phyloP scores from a whole-genome alignment of 2,797 vertebrate species.

The Lacerta bilineata region DNA sequence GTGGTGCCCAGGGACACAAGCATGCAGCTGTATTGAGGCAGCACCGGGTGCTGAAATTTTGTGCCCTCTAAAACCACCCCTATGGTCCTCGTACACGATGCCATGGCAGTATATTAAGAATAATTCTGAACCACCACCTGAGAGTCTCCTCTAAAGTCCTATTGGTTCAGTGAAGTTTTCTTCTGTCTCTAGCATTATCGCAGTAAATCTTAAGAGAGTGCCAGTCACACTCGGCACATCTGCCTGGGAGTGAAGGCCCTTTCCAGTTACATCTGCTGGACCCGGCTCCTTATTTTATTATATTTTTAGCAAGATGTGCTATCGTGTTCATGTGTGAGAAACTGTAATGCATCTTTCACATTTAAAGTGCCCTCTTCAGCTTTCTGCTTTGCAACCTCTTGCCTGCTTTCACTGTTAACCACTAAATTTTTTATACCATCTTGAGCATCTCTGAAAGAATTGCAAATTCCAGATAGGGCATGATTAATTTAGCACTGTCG shows the following conservation, averaged over 20 bases:
- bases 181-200: constrained; percentile 69
- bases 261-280: constrained; percentile 69
- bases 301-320: constrained; percentile 75
- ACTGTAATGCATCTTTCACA: constrained; percentile 83
- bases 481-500: constrained; percentile 95
- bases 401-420: constrained; percentile 83
- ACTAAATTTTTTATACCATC: constrained; percentile 97
- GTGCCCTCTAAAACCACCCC: too few species aligned
- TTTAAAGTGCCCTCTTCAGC: constrained; percentile 82
- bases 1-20: too few species aligned
- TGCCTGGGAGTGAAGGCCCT: constrained; percentile 58
- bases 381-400: constrained; percentile 83
- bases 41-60: too few species aligned
- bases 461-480: constrained; percentile 94
- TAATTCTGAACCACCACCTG: constrained; percentile 44
- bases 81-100: background rate
- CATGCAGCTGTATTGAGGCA: too few species aligned
- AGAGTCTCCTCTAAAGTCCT: constrained; percentile 60
- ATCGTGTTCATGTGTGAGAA: constrained; percentile 77
- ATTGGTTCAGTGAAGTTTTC: constrained; percentile 43
- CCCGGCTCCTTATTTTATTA: constrained; percentile 70
- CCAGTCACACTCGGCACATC: constrained; percentile 57
- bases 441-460: constrained; percentile 95
- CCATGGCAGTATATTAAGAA: background rate
- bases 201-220: constrained; percentile 63